Evolutionary conservation across 2,113 vertebrate genomes (phyloP).

Genomic region (Cygnus atratus): DNA sequence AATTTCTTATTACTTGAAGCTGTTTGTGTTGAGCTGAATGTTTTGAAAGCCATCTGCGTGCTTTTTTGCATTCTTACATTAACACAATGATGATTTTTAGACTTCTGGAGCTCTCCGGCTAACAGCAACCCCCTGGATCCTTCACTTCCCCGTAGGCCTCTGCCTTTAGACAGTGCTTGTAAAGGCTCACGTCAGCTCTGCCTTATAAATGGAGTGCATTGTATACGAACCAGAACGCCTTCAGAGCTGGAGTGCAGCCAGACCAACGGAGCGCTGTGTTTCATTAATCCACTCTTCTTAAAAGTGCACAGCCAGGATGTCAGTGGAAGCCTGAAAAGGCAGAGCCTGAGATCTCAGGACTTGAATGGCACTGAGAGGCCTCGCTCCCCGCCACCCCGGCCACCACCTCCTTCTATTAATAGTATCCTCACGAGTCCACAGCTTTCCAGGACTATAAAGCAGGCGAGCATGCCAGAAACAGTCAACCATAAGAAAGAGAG

Average conservation of each 20-base stretch:
- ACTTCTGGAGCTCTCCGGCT: conserved; percentile 89
- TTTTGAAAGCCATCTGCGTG: conserved; percentile 31
- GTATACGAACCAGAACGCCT: conserved; percentile 79
- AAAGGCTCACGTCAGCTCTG: conserved; percentile 76
- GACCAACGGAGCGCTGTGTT: conserved; percentile 87
- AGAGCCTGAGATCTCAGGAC: conserved; percentile 55
- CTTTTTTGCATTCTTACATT: conserved; percentile 73
- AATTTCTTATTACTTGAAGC: neutral
- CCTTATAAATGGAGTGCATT: conserved; percentile 86
- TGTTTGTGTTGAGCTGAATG: neutral
- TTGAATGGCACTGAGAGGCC: conserved; percentile 75
- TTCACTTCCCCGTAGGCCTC: conserved; percentile 73
- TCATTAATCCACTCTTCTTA: conserved; percentile 92
- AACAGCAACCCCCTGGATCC: conserved; percentile 76
- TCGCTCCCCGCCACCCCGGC: conserved; percentile 81
- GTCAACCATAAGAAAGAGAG: conserved; percentile 68
- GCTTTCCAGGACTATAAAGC: conserved; percentile 75
- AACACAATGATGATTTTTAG: conserved; percentile 81
- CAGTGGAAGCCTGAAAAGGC: conserved; percentile 67
- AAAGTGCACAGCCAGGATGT: conserved; percentile 86
- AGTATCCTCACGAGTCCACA: conserved; percentile 73
- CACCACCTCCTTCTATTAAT: conserved; percentile 82
- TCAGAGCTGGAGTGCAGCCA: conserved; percentile 83
- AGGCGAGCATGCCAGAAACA: conserved; percentile 83
- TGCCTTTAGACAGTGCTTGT: conserved; percentile 71